Percentiles rank a stretch among this genome's conserved stretches.
Evolutionary conservation across 2,888 invertebrate genomes (phyloP).

Genomic region (Nasonovia ribisnigri): DNA sequence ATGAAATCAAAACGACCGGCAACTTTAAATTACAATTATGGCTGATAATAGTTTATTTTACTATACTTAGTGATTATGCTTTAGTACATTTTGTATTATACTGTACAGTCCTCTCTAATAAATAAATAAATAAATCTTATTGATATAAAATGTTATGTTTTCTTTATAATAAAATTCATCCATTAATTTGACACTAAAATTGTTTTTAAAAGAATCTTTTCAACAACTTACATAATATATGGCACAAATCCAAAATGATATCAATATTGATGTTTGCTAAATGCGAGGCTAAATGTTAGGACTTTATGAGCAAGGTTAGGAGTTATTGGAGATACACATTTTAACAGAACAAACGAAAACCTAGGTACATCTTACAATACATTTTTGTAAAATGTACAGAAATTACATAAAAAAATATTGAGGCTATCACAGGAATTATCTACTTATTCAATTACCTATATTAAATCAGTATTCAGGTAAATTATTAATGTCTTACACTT

Average conservation of each 20-base stretch:
- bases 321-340: neutral
- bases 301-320: neutral
- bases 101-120: neutral
- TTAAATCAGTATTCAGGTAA: neutral
- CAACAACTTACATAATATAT: conserved; percentile 23
- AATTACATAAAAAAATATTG: neutral
- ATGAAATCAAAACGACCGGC: neutral
- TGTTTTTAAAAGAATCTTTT: conserved; percentile 8
- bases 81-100: neutral
- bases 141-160: neutral
- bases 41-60: neutral
- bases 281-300: neutral
- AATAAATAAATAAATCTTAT: neutral
- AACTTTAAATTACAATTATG: neutral
- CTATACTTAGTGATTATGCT: neutral
- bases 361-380: neutral
- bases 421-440: neutral
- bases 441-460: neutral
- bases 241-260: conserved; percentile 37
- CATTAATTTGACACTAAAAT: neutral
- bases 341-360: neutral
- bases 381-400: neutral
- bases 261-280: conserved; percentile 31
- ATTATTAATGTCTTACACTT: neutral
- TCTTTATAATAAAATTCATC: neutral